These are phyloP conservation scores for Hydropsyche tenuis DNA, from an alignment of 1,140 invertebrate species.

Conservation along the genomic window DNA sequence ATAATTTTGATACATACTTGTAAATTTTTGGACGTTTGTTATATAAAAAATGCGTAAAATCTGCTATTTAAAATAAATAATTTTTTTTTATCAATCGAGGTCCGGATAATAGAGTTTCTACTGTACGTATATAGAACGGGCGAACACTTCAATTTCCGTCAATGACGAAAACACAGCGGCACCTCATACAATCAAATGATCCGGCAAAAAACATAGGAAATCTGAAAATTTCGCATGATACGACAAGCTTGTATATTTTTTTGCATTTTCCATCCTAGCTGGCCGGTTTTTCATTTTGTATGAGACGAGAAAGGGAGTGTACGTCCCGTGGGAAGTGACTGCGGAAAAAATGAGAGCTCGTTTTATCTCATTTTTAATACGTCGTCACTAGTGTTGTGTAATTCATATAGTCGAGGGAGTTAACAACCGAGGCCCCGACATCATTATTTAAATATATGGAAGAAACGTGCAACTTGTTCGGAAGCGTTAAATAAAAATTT, in stretches of 20 bases:
- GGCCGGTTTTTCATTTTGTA: neutral
- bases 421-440: conserved; percentile 3
- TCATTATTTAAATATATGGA: conserved; percentile 26
- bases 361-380: conserved; percentile 28
- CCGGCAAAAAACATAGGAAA: neutral
- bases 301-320: neutral
- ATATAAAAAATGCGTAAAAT: too few relatives aligned
- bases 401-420: conserved; percentile 18
- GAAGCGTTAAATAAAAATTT: conserved; percentile 17
- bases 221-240: neutral
- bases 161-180: too few relatives aligned
- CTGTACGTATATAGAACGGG: too few relatives aligned
- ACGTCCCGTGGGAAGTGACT: neutral
- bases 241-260: neutral
- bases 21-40: too few relatives aligned
- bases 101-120: too few relatives aligned
- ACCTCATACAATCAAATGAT: too few relatives aligned
- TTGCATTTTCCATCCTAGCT: too few relatives aligned
- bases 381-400: conserved; percentile 24
- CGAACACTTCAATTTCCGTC: too few relatives aligned
- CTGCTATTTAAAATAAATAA: too few relatives aligned
- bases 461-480: neutral
- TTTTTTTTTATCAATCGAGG: too few relatives aligned
- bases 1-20: too few relatives aligned
- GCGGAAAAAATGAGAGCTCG: conserved; percentile 15